A percentile compares a stretch with the other conserved stretches of the same genome.
These are phyloP conservation scores for Hylaeus volcanicus DNA, from an alignment of 1,140 invertebrate species.

Conservation along the genomic window DNA sequence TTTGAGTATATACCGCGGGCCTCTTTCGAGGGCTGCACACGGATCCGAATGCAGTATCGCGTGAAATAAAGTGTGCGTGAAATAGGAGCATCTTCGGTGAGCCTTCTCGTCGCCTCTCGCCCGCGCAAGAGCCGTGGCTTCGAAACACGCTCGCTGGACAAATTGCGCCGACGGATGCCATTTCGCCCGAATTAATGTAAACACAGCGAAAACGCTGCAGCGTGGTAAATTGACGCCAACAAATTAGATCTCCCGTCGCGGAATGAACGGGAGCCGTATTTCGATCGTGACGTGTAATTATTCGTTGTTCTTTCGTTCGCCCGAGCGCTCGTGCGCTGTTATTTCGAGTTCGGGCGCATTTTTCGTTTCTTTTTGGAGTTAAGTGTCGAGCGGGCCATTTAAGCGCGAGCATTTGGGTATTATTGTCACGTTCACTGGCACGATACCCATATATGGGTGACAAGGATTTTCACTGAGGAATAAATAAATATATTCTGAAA, in stretches of 20 bases:
- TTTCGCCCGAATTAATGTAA: conserved; percentile 47
- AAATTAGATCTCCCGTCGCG: conserved; percentile 48
- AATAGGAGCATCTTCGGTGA: conserved; percentile 9
- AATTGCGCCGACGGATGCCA: not conserved
- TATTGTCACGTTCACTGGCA: no score
- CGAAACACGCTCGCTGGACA: not conserved
- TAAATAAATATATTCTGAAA: no score
- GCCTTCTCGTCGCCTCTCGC: no score
- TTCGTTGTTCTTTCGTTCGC: conserved; percentile 27
- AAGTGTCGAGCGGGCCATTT: no score
- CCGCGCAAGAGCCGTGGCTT: not conserved
- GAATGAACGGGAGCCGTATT: conserved; percentile 34
- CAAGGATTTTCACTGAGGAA: no score
- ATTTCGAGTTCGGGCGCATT: no score
- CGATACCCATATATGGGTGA: no score
- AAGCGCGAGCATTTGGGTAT: no score
- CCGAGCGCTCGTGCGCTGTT: not conserved
- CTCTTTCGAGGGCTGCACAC: conserved; percentile 12
- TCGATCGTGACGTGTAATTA: conserved; percentile 40
- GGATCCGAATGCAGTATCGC: not conserved
- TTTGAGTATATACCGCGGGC: conserved; percentile 37
- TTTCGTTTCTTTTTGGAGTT: no score
- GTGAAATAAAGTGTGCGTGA: conserved; percentile 19
- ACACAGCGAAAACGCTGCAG: conserved; percentile 25
- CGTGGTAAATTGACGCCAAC: conserved; percentile 44